These are phyloP conservation scores for Lasioglossum malachurum DNA, from an alignment of 2,888 invertebrate species.

Conservation along the genomic window DNA sequence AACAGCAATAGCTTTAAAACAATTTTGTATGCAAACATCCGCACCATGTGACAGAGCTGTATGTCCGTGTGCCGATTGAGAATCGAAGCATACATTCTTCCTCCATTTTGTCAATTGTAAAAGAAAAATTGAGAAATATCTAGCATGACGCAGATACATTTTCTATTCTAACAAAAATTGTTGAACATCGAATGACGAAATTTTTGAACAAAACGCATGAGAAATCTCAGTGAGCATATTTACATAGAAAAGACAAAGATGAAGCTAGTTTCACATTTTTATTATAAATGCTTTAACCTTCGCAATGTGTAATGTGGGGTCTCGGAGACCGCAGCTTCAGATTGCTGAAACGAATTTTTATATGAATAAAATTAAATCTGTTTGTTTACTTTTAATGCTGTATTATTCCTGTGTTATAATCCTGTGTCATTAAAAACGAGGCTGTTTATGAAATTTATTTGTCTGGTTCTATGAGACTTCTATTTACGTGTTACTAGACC, in stretches of 20 bases:
- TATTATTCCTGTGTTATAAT: too few species aligned
- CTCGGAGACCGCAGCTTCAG: too few species aligned
- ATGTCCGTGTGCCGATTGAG: not conserved
- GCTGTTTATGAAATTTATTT: too few species aligned
- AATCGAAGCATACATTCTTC: not conserved
- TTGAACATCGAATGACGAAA: not conserved
- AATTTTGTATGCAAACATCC: conserved; percentile 32
- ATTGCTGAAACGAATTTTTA: too few species aligned
- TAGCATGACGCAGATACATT: not conserved
- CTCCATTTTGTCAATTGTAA: not conserved
- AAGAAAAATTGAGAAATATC: not conserved
- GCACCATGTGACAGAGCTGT: not conserved
- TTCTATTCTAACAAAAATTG: not conserved
- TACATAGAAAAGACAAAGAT: not conserved
- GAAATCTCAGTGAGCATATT: too few species aligned
- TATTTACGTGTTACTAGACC: too few species aligned
- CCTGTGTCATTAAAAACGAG: too few species aligned
- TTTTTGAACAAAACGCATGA: too few species aligned
- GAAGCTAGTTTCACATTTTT: not conserved
- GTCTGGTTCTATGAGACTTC: too few species aligned
- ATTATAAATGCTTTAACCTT: not conserved
- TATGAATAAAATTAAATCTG: too few species aligned
- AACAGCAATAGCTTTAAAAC: not conserved
- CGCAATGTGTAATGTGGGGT: too few species aligned
- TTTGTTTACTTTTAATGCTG: too few species aligned